A percentile compares a stretch with the other conserved stretches of the same genome.
Conservation (phyloP, 1,140 invertebrate species). For the Drosophila simulans region DNA sequence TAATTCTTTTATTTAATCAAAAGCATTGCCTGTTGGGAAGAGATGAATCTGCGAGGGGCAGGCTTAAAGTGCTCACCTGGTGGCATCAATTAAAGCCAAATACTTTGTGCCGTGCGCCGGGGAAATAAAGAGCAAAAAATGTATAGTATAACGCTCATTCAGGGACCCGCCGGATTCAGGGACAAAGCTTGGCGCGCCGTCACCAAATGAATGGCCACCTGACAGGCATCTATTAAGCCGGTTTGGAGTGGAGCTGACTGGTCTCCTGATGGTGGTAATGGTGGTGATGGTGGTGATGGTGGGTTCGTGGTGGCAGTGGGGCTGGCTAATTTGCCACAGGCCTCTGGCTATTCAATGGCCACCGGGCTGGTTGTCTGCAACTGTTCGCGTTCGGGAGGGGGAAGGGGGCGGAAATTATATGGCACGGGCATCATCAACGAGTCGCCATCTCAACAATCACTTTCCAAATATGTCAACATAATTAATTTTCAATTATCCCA, state of each 20-base stretch:
- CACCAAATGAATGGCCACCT: conserved; percentile 64
- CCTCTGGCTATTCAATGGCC: conserved; percentile 7
- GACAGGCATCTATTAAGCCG: conserved; percentile 57
- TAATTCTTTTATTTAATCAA: neutral
- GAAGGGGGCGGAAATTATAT: conserved; percentile 51
- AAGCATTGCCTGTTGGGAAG: neutral
- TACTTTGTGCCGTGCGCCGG: conserved; percentile 43
- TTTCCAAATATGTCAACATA: conserved; percentile 83
- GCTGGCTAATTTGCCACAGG: conserved; percentile 57
- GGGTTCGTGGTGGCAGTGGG: neutral
- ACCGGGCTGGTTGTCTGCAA: conserved; percentile 16
- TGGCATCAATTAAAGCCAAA: conserved; percentile 64
- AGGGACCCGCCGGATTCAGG: conserved; percentile 39
- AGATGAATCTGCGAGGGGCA: conserved; percentile 18
- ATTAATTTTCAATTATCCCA: conserved; percentile 82
- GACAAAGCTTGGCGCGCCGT: conserved; percentile 28
- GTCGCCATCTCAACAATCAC: conserved; percentile 75
- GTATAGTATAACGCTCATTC: conserved; percentile 36
- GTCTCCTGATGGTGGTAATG: neutral
- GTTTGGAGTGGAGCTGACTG: neutral
- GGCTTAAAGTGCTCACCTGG: conserved; percentile 37
- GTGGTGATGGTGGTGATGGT: neutral
- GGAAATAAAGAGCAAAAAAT: conserved; percentile 52
- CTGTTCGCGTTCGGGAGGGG: neutral
- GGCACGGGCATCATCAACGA: conserved; percentile 55